Evolutionary conservation across 2,113 vertebrate species (phyloP).

Genomic region (Solea senegalensis): DNA sequence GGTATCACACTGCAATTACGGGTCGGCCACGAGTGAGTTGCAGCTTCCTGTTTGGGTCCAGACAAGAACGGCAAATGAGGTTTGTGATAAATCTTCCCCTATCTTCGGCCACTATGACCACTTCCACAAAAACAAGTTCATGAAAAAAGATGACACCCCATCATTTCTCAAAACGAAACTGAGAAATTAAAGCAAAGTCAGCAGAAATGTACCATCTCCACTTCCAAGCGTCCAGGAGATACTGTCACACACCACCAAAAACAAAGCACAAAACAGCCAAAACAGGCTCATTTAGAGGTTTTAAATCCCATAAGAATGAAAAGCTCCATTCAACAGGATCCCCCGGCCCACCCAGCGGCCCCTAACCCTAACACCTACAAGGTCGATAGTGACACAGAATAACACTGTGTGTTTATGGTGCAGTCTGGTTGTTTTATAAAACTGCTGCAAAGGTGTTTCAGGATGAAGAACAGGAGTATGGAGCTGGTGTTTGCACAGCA

Average conservation of each 20-base stretch:
- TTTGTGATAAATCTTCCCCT: slow-evolving; percentile 1
- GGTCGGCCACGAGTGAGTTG: slow-evolving; percentile 41
- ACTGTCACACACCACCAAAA: slow-evolving; percentile 13
- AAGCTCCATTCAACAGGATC: slow-evolving; percentile 37
- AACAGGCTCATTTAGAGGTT: slow-evolving; percentile 29
- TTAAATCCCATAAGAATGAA: slow-evolving; percentile 49
- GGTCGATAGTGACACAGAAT: slow-evolving; percentile 54
- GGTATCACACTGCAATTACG: slow-evolving; percentile 14
- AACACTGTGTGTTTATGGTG: slow-evolving; percentile 54
- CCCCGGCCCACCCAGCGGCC: slow-evolving; percentile 39
- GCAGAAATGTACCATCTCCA: slow-evolving; percentile 30
- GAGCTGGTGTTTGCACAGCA: background rate
- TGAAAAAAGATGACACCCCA: background rate
- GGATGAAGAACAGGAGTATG: slow-evolving; percentile 56
- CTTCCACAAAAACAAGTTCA: slow-evolving; percentile 3
- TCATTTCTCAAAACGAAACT: slow-evolving; percentile 11
- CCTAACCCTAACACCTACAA: slow-evolving; percentile 69
- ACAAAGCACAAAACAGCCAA: slow-evolving; percentile 2
- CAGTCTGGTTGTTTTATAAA: slow-evolving; percentile 48
- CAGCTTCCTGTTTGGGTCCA: slow-evolving; percentile 34
- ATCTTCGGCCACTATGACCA: slow-evolving; percentile 9
- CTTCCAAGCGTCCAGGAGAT: slow-evolving; percentile 5
- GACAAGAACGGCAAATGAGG: slow-evolving; percentile 16
- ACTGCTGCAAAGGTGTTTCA: slow-evolving; percentile 54
- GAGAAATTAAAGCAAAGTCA: slow-evolving; percentile 3